Conservation (phyloP, 2,797 vertebrate species). For the Betta splendens region DNA sequence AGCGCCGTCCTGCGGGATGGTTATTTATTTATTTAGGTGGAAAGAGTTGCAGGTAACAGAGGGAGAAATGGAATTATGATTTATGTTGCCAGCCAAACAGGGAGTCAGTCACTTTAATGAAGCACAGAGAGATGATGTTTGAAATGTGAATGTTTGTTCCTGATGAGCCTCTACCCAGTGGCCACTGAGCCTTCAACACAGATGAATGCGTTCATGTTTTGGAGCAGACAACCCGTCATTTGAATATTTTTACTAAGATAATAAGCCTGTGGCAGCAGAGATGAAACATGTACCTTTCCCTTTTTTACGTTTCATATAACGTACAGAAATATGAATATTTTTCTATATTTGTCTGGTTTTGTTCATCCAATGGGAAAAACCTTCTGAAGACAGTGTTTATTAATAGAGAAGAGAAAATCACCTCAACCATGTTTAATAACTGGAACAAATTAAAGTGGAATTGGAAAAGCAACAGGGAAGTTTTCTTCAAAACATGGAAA, state of each 20-base stretch:
- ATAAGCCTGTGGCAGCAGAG: not conserved
- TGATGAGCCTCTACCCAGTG: slow-evolving; percentile 15
- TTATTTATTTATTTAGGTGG: slow-evolving; percentile 44
- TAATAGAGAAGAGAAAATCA: not conserved
- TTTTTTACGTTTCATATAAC: not conserved
- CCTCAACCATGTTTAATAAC: not conserved
- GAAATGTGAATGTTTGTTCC: slow-evolving; percentile 24
- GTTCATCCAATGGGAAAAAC: too few relatives aligned
- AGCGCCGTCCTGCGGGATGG: slow-evolving; percentile 7
- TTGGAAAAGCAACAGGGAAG: too few relatives aligned
- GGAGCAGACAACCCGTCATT: slow-evolving; percentile 6
- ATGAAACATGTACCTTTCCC: not conserved
- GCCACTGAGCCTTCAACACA: slow-evolving; percentile 16
- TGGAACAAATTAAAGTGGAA: too few relatives aligned
- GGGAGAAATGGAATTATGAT: slow-evolving; percentile 26
- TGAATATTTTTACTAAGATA: slow-evolving; percentile 23
- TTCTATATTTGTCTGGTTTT: too few relatives aligned
- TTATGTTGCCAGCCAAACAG: slow-evolving; percentile 19
- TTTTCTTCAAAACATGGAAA: not conserved
- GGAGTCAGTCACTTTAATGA: slow-evolving; percentile 18
- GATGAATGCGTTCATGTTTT: slow-evolving; percentile 22
- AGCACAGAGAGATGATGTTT: not conserved
- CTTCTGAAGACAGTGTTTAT: not conserved
- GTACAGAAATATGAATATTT: too few relatives aligned
- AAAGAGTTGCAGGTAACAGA: slow-evolving; percentile 32